These are phyloP conservation scores for Hippopotamyrus pictus DNA, from an alignment of 2,797 vertebrate genomes.

Conservation along the genomic window DNA sequence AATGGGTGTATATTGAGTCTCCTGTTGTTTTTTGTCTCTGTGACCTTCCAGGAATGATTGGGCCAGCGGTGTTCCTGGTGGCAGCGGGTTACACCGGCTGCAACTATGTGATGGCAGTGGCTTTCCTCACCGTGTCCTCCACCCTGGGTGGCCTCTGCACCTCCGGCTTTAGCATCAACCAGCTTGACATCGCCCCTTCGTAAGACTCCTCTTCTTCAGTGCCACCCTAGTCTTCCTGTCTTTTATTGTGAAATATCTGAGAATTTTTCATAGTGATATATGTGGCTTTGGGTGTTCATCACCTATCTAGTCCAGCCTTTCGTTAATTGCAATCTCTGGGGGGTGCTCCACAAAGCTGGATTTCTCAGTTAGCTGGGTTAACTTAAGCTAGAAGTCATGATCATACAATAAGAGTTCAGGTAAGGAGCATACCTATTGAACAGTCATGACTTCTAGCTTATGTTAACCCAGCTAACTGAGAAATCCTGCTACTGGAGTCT, in stretches of 20 bases:
- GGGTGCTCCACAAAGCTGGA: neutral
- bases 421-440: neutral
- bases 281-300: neutral
- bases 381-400: neutral
- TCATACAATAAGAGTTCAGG: neutral
- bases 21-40: neutral
- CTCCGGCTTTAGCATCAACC: constrained; percentile 93
- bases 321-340: neutral
- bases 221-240: no score
- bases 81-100: constrained; percentile 84
- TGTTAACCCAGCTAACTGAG: neutral
- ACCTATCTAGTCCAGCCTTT: neutral
- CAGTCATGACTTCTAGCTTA: neutral
- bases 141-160: constrained; percentile 81
- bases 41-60: constrained; percentile 74
- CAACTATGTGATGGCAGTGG: constrained; percentile 75
- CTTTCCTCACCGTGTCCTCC: constrained; percentile 85
- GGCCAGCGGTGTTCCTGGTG: constrained; percentile 83
- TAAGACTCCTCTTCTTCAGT: constrained; percentile 56
- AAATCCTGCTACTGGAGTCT: neutral
- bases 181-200: constrained; percentile 96
- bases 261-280: neutral
- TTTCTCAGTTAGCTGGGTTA: neutral
- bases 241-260: neutral
- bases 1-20: neutral